Conservation (phyloP, 2,113 vertebrate species). For the Myanophis thanlyinensis region DNA sequence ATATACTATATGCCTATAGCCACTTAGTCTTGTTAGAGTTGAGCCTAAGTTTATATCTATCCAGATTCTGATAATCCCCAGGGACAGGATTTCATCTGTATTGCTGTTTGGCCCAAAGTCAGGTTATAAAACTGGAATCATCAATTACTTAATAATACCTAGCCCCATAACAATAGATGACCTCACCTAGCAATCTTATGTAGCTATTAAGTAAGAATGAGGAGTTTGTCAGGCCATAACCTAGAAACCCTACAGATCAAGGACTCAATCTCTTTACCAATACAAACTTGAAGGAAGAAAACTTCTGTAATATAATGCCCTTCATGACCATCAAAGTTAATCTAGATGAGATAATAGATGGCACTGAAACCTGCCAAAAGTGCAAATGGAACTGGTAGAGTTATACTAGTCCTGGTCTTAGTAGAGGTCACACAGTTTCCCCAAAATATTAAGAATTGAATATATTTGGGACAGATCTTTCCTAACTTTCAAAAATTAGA, state of each 20-base stretch:
- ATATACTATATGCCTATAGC: too few relatives aligned
- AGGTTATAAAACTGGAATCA: neutral
- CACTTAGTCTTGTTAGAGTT: neutral
- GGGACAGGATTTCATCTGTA: neutral
- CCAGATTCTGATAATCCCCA: neutral
- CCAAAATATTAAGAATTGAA: neutral
- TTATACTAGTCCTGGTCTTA: neutral
- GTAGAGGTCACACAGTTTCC: neutral
- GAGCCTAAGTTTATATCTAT: neutral
- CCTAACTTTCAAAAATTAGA: neutral
- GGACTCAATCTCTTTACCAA: neutral
- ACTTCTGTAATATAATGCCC: neutral
- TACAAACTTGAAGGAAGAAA: neutral
- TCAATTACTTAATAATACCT: neutral
- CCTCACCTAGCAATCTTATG: neutral
- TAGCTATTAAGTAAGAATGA: neutral
- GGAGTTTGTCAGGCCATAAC: neutral
- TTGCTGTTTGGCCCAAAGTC: neutral
- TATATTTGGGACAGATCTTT: neutral
- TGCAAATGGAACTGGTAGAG: neutral
- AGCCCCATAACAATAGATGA: neutral
- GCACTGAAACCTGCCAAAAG: neutral
- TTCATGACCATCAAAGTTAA: neutral
- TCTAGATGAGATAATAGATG: neutral
- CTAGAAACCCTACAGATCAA: neutral